Conservation (phyloP, 2,797 vertebrate species). For the Trichosurus vulpecula region DNA sequence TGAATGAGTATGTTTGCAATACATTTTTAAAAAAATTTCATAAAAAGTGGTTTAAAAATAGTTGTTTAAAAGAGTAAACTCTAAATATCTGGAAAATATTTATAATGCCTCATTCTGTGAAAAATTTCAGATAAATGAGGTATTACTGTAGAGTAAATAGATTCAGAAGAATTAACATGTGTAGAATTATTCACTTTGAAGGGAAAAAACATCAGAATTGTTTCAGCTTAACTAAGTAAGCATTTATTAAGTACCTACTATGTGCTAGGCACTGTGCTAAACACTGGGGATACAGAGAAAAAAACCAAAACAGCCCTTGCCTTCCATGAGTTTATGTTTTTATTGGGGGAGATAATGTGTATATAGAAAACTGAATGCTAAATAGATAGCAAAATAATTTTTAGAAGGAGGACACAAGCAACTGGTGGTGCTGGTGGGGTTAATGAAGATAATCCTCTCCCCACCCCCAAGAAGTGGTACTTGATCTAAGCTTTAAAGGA, state of each 20-base stretch:
- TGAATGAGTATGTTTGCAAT: background rate
- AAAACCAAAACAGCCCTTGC: background rate
- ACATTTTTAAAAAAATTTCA: background rate
- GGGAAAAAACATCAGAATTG: background rate
- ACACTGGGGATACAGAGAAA: background rate
- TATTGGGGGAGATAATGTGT: background rate
- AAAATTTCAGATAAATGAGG: constrained; percentile 12
- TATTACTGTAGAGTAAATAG: background rate
- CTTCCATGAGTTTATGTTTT: background rate
- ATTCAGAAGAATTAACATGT: background rate
- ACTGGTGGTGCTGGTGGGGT: background rate
- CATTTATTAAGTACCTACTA: background rate
- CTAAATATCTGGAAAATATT: constrained; percentile 40
- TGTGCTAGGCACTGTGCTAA: background rate
- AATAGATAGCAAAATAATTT: background rate
- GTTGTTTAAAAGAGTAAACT: constrained; percentile 12
- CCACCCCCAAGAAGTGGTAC: background rate
- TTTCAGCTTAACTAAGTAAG: background rate
- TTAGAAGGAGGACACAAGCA: background rate
- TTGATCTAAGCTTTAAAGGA: background rate
- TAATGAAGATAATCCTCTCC: background rate
- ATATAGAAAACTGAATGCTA: background rate
- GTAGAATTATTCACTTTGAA: background rate
- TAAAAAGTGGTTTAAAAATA: constrained; percentile 37
- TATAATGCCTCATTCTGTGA: background rate